Base-by-base conservation (phyloP, 2,797 vertebrate species). In the Phoxinus dragarum region DNA sequence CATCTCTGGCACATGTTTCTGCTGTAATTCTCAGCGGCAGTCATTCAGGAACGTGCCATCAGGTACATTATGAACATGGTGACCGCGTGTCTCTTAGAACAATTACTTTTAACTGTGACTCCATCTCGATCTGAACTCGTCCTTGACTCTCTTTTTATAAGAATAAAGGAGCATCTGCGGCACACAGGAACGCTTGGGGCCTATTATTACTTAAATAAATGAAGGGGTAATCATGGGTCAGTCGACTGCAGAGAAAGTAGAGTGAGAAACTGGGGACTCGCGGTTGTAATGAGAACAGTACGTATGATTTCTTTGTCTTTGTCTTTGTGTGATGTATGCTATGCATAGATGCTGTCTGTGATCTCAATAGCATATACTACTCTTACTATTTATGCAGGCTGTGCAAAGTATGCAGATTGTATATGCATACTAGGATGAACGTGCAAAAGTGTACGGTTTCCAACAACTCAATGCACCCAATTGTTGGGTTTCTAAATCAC, bases 191-290 rank as follows among this genome's bases (percentile, higher is more conserved):
- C 87, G 80, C 94, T 92, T 87, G 85, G 86, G 90, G 93, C 91
- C 92, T 93, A 83, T 86, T 91, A 90, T 91, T 93, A 93, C 92
- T 94, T 94, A 94, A 95, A 93, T 92, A 92, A 93, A 93, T 93
- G 93, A 91, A 90, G 91, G 89, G 92, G 92, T 93, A 93, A 94
- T 92, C 89, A 91, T 78, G 91, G 92, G 91, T 93, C 91, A 92
- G 81, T 92, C 79, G 83, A 87, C 85, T 90, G 86, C 85, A 88
- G 88, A 85, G 86, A 93, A 94, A 92, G 78, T 90, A 82, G 91
- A 92, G 83, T 80, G 80, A 80, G 76, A 54, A 76, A 66, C 52
- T 27, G 34, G 86, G 67, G 88, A 85, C 67, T 73, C 23, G 40
- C 21, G 34, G 19, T 11, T 47, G 40, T 89, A 88, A 90, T 88